Percentiles rank a stretch among this genome's conserved stretches.
phyloP scores from a whole-genome alignment of 2,113 vertebrate genomes.

The Leucoraja erinaceus region DNA sequence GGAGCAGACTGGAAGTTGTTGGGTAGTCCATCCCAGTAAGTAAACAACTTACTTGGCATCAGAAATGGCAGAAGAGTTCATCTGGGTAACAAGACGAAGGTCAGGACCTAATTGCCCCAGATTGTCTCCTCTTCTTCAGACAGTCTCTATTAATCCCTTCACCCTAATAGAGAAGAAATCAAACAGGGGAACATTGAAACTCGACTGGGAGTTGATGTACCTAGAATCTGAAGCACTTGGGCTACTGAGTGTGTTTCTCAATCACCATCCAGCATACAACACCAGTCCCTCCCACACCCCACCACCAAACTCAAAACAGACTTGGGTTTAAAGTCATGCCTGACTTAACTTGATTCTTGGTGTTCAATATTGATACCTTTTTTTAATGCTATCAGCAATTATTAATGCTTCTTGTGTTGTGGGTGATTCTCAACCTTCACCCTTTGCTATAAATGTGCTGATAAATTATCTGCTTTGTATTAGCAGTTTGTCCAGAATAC shows the following conservation, averaged over 20 bases:
- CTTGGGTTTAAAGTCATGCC: background rate
- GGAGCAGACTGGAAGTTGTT: background rate
- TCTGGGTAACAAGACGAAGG: background rate
- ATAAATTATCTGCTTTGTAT: background rate
- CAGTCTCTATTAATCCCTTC: background rate
- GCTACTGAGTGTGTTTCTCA: background rate
- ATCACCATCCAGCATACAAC: background rate
- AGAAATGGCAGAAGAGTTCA: background rate
- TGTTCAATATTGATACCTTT: background rate
- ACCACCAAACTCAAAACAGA: background rate
- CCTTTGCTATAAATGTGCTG: background rate
- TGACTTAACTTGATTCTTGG: background rate
- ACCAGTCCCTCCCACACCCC: background rate
- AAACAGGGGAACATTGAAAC: background rate
- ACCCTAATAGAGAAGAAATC: background rate
- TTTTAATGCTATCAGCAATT: background rate
- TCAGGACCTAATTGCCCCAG: background rate
- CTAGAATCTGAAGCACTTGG: background rate
- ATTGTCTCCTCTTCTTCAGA: background rate
- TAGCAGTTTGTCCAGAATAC: no score
- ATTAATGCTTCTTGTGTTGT: background rate
- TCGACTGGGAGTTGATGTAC: background rate
- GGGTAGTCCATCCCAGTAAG: background rate
- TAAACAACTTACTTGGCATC: background rate
- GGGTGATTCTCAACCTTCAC: background rate